Evolutionary conservation across 2,113 vertebrate species (phyloP), one percentile per base, ranked within the genome.

Genomic region (Nesoenas mayeri): DNA sequence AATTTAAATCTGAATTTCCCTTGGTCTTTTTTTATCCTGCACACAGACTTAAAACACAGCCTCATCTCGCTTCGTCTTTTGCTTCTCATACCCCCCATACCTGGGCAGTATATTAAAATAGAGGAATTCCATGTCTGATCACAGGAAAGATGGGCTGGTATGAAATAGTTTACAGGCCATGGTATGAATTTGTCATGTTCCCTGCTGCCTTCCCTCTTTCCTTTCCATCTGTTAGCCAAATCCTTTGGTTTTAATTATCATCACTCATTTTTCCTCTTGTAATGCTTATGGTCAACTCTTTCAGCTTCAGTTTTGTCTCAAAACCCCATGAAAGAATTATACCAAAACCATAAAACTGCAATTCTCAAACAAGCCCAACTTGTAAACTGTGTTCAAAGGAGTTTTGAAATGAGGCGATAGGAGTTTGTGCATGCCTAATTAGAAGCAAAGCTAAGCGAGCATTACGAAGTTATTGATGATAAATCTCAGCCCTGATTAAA

Each of bases 401-500:
- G 36, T 20, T 74, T 74, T 81, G 72, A 80, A 84, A 78, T 88
- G 12, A 81, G 60, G 47, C 3, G 1, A 31, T 34, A 11, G 31
- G 20, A 34, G 17, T 73, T 88, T 79, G 17, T 61, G 56, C 50
- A 54, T 91, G 31, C 31, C 50, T 85, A 82, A 85, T 77, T 69
- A 69, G 85, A 91, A 79, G 40, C 44, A 77, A 92, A 85, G 25
- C 64, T 85, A 79, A 88, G 40, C 0, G 0, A 86, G 42, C 56
- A 25, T 86, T 89, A 70, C 42, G 70, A 50, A 85, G 88, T 53
- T 86, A 80, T 91, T 86, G 75, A 89, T 78, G 29, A 72, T 85
- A 88, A 92, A 74, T 69, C 60, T 80, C 69, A 95, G 54, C 60
- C 51, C 51, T 84, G 60, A 73, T 84, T 91, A 60, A 92, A 74